These are phyloP conservation scores for Aculops lycopersici DNA, from an alignment of 1,140 invertebrate species.

Conservation along the genomic window DNA sequence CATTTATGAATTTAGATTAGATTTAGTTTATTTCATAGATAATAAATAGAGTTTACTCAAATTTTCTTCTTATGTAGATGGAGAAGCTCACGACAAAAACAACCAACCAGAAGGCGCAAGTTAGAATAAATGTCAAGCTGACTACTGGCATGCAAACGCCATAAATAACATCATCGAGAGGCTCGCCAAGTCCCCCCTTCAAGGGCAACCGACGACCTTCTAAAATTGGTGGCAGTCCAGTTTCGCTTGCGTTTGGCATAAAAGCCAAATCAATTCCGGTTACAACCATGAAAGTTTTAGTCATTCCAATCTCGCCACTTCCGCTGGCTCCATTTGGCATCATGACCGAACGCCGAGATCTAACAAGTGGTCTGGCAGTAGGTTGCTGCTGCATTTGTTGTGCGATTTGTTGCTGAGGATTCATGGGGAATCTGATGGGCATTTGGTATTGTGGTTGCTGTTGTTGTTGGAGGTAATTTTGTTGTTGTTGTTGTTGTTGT, in stretches of 20 bases:
- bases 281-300: constrained; percentile 54
- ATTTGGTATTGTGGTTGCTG: no score
- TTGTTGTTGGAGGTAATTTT: no score
- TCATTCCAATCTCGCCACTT: constrained; percentile 34
- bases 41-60: no score
- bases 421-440: no score
- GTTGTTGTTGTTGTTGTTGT: no score
- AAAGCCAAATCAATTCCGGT: constrained; percentile 69
- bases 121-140: constrained; percentile 36
- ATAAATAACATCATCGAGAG: constrained; percentile 35
- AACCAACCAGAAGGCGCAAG: constrained; percentile 1
- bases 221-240: constrained; percentile 26
- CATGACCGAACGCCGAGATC: not conserved
- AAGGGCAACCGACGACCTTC: constrained; percentile 44
- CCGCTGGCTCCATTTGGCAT: constrained; percentile 24
- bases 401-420: no score
- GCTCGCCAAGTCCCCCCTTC: constrained; percentile 23
- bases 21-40: no score
- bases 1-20: no score
- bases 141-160: constrained; percentile 60
- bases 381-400: no score
- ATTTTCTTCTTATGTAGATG: constrained; percentile 4
- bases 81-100: constrained; percentile 1
- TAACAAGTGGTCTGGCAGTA: no score
- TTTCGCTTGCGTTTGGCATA: constrained; percentile 36